phyloP scores from a whole-genome alignment of 2,888 invertebrate genomes.

The Drosophila multiciliata region DNA sequence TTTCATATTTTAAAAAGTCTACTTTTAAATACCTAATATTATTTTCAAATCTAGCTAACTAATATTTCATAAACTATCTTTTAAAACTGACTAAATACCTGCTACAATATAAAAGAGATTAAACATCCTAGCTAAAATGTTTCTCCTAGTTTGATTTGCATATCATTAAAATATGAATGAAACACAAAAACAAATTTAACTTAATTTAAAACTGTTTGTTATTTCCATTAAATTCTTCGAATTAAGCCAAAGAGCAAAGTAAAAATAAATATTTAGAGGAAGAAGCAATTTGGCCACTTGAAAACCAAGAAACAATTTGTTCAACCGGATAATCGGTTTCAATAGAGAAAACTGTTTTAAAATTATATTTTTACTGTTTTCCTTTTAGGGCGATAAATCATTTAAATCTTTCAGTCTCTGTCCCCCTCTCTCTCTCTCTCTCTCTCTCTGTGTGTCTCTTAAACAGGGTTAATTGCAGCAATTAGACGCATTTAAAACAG shows the following conservation, averaged over 20 bases:
- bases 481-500: slow-evolving; percentile 25
- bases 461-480: slow-evolving; percentile 26
- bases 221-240: neutral
- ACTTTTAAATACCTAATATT: neutral
- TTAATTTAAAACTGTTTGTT: neutral
- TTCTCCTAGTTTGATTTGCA: neutral
- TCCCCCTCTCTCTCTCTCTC: too few relatives aligned
- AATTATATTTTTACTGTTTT: neutral
- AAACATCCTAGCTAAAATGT: neutral
- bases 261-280: neutral
- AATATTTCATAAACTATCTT: neutral
- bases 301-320: neutral
- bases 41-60: too few relatives aligned
- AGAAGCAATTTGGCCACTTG: neutral
- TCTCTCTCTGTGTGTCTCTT: neutral
- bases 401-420: neutral
- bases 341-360: neutral
- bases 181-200: neutral
- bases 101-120: neutral
- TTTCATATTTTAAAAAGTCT: neutral
- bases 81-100: neutral
- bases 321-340: neutral
- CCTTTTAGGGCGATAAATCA: neutral
- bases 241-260: neutral
- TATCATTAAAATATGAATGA: neutral